Evolutionary conservation across 2,888 invertebrate genomes (phyloP).

Genomic region (Oscheius onirici): DNA sequence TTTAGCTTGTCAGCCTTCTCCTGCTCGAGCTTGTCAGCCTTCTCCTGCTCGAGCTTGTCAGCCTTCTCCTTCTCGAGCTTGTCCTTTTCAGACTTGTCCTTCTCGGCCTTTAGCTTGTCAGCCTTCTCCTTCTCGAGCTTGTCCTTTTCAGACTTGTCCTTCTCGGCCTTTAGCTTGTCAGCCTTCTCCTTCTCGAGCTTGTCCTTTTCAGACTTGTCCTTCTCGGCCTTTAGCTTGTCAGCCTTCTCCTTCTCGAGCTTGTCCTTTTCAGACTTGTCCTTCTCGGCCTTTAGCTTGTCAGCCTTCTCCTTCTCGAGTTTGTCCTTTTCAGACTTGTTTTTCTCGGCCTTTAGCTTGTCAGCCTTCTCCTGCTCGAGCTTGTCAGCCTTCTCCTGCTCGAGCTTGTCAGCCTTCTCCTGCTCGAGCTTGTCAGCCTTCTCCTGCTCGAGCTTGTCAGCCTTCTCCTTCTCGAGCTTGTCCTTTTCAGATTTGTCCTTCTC

Average conservation of each 20-base stretch:
- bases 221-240: not conserved
- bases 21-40: not conserved
- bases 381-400: not conserved
- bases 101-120: not conserved
- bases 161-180: not conserved
- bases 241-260: not conserved
- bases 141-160: not conserved
- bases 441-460: not conserved
- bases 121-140: no score
- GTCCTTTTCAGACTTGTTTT: not conserved
- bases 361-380: not conserved
- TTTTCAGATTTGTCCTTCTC: conserved; percentile 25
- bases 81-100: not conserved
- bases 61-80: no score
- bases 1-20: no score
- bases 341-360: conserved; percentile 1
- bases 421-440: not conserved
- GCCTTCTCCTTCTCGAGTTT: no score
- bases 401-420: not conserved
- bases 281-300: not conserved
- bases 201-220: not conserved
- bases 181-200: conserved; percentile 1
- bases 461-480: not conserved
- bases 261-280: not conserved
- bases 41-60: not conserved